Percentiles rank a stretch among this genome's conserved stretches.
phyloP scores from a whole-genome alignment of 2,888 invertebrate species.

The Cetonia aurata region DNA sequence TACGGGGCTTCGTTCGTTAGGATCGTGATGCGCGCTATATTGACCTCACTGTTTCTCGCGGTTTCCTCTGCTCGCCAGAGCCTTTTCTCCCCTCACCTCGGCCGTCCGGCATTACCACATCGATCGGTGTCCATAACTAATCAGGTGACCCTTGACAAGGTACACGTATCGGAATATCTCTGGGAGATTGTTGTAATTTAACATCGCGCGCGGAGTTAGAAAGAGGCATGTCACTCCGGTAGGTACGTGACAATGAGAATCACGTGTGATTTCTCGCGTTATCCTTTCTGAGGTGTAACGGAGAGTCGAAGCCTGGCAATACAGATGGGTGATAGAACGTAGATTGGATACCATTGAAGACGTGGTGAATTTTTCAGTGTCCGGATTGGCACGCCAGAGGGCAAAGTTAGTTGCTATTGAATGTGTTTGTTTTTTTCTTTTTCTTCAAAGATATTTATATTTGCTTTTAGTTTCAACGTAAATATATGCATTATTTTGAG shows the following conservation, averaged over 20 bases:
- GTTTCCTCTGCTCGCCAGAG: slow-evolving; percentile 23
- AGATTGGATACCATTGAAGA: too few species aligned
- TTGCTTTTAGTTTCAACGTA: too few species aligned
- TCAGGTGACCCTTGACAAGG: slow-evolving; percentile 64
- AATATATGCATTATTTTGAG: too few species aligned
- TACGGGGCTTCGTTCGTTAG: slow-evolving; percentile 56
- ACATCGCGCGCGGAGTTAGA: slow-evolving; percentile 52
- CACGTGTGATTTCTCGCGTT: slow-evolving; percentile 57
- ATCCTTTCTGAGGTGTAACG: slow-evolving; percentile 45
- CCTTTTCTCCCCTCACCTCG: slow-evolving; percentile 48
- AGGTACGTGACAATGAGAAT: slow-evolving; percentile 63
- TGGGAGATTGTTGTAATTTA: slow-evolving; percentile 60
- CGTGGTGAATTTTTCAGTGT: too few species aligned
- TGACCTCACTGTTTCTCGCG: too few species aligned
- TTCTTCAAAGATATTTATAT: too few species aligned
- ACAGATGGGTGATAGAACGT: too few species aligned
- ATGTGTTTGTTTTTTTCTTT: too few species aligned
- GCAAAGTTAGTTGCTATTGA: too few species aligned
- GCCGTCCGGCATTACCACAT: background rate
- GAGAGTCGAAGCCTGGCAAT: background rate
- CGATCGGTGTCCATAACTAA: slow-evolving; percentile 61
- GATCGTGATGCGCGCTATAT: slow-evolving; percentile 53
- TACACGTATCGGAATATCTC: slow-evolving; percentile 58
- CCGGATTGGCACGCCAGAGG: too few species aligned
- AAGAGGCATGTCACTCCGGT: slow-evolving; percentile 61